These are phyloP conservation scores for Cheilosia variabilis DNA, from an alignment of 2,888 invertebrate genomes.

Conservation along the genomic window DNA sequence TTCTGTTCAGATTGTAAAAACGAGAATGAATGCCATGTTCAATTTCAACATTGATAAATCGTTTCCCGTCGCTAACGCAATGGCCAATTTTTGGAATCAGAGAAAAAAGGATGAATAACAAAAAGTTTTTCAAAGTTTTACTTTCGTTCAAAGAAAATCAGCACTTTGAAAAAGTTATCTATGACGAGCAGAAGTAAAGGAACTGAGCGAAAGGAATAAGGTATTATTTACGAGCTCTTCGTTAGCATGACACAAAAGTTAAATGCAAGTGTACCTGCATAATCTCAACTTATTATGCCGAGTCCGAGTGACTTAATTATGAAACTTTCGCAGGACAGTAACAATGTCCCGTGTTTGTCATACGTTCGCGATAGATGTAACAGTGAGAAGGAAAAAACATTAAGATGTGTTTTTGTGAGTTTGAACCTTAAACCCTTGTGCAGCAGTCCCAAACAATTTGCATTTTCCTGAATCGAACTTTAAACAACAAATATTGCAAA, in stretches of 20 bases:
- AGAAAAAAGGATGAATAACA: slow-evolving; percentile 50
- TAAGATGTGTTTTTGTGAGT: no score
- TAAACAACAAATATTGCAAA: no score
- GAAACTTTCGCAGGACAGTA: no score
- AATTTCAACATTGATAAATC: slow-evolving; percentile 59
- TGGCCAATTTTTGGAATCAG: slow-evolving; percentile 38
- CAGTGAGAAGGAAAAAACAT: no score
- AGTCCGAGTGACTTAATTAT: no score
- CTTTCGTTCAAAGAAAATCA: slow-evolving; percentile 48
- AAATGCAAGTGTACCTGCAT: not conserved
- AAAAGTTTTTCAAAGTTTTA: slow-evolving; percentile 54
- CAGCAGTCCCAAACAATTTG: no score
- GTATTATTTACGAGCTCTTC: slow-evolving; percentile 22
- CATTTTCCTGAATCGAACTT: no score
- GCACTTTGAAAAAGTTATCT: slow-evolving; percentile 49
- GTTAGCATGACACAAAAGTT: not conserved
- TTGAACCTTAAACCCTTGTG: no score
- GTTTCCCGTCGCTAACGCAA: slow-evolving; percentile 28
- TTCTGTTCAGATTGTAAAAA: slow-evolving; percentile 23
- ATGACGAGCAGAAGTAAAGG: slow-evolving; percentile 8
- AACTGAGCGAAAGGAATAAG: not conserved
- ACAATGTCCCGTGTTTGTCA: no score
- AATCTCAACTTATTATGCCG: no score
- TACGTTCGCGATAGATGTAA: no score
- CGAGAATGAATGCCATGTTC: slow-evolving; percentile 58